Evolutionary conservation across 2,888 invertebrate species (phyloP), one percentile per base, ranked within the genome.

Genomic region (Drosophila histrio): DNA sequence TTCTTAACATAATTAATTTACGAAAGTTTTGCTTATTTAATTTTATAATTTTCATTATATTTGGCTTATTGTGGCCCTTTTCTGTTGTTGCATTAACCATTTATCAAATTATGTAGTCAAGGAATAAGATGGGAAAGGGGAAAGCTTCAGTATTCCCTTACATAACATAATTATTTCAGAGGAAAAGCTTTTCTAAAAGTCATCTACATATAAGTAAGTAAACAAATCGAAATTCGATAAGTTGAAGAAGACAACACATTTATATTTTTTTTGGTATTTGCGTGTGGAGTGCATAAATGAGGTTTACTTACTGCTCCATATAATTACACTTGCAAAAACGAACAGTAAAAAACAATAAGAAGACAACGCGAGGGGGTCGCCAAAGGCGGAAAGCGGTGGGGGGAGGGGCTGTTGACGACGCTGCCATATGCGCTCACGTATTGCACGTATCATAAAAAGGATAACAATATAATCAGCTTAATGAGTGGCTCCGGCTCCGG

Each of bases 381-480:
- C n/a, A n/a, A n/a, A 30, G 22, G 15, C 6, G 7, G 7, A 24
- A 3, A n/a, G n/a, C 13, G 17, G 34, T 38, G 8, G 36, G 28
- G 8, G 26, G 32, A 28, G 24, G 43, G 21, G 46, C 82, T 60
- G 82, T 60, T 78, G 87, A 70, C 53, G 76, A 44, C 50, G 68
- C 82, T 52, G 77, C 78, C 87, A 87, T 83, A 83, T 83, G 82
- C 72, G 74, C 79, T 79, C 85, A 77, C 82, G 80, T 86, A 79
- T 72, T 81, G 82, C 87, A 87, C 84, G 87, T 88, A 88, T 89
- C 89, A 89, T 87, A 89, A 89, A 89, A 89, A 88, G 89, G 89
- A 89, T 89, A 89, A 89, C 89, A 89, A 89, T 89, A 89, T 89
- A 89, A 89, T 89, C 89, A 89, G 89, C 89, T 89, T 89, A 89